Percentiles rank a stretch among this genome's conserved stretches.
These are phyloP conservation scores for Stenopsyche tienmushanensis DNA, from an alignment of 1,140 invertebrate species.

Conservation along the genomic window DNA sequence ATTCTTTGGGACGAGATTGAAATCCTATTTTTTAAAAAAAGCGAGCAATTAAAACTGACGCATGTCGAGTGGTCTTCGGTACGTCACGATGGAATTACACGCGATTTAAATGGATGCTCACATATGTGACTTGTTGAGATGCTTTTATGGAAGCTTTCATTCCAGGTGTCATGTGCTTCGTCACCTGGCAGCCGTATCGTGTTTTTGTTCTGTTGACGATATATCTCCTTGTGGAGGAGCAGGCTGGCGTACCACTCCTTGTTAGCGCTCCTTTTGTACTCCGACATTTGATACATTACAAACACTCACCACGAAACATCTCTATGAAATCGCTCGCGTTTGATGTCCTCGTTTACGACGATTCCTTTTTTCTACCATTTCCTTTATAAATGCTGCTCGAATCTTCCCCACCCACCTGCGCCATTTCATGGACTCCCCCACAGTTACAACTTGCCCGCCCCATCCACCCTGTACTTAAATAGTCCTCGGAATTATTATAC, in stretches of 20 bases:
- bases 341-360: background rate
- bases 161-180: too few relatives aligned
- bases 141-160: too few relatives aligned
- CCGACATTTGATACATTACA: background rate
- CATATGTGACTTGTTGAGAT: too few relatives aligned
- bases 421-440: background rate
- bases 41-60: too few relatives aligned
- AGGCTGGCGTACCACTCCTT: background rate
- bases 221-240: background rate
- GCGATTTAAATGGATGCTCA: too few relatives aligned
- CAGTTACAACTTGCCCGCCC: too few relatives aligned
- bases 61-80: too few relatives aligned
- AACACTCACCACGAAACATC: background rate
- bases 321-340: background rate
- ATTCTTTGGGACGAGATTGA: too few relatives aligned
- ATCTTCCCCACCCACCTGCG: background rate
- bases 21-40: too few relatives aligned
- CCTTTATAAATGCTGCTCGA: background rate
- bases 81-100: too few relatives aligned
- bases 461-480: too few relatives aligned
- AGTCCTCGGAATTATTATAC: too few relatives aligned
- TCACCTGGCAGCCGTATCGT: background rate
- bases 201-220: background rate
- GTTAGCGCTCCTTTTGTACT: background rate
- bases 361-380: background rate